Evolutionary conservation across 2,888 invertebrate genomes (phyloP).

Genomic region (Lasioglossum marginatum): DNA sequence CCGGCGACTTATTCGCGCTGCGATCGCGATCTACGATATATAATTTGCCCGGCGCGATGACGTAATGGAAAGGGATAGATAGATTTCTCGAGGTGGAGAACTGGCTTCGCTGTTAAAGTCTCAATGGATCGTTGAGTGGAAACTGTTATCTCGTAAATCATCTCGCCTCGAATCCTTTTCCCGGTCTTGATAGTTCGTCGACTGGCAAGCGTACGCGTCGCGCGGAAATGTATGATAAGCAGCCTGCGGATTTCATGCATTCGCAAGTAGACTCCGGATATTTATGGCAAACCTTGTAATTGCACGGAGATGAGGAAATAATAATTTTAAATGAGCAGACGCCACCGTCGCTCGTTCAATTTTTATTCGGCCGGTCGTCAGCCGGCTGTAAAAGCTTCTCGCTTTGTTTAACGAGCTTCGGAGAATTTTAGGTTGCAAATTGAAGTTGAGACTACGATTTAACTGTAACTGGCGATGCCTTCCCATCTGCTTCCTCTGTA

Average conservation of each 20-base stretch:
- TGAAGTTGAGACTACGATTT: background rate
- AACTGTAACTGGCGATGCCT: background rate
- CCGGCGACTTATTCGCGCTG: background rate
- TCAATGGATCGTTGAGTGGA: background rate
- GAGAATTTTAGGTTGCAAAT: constrained; percentile 1
- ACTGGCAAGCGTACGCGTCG: background rate
- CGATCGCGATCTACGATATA: background rate
- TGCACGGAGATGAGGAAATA: background rate
- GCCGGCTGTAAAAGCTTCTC: background rate
- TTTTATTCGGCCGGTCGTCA: background rate
- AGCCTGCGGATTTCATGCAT: background rate
- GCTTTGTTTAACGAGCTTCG: background rate
- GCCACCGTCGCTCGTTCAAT: background rate
- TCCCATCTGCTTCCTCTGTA: background rate
- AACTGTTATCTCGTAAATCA: constrained; percentile 4
- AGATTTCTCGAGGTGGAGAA: background rate
- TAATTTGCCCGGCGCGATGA: background rate
- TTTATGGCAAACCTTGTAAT: constrained; percentile 7
- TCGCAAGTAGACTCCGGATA: constrained; percentile 2
- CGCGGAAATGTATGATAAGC: background rate
- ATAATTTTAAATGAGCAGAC: background rate
- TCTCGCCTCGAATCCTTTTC: background rate
- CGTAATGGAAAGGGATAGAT: constrained; percentile 3
- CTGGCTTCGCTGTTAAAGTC: background rate
- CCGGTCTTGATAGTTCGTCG: background rate